Evolutionary conservation across 1,140 invertebrate genomes (phyloP).

Genomic region (Forficula auricularia): DNA sequence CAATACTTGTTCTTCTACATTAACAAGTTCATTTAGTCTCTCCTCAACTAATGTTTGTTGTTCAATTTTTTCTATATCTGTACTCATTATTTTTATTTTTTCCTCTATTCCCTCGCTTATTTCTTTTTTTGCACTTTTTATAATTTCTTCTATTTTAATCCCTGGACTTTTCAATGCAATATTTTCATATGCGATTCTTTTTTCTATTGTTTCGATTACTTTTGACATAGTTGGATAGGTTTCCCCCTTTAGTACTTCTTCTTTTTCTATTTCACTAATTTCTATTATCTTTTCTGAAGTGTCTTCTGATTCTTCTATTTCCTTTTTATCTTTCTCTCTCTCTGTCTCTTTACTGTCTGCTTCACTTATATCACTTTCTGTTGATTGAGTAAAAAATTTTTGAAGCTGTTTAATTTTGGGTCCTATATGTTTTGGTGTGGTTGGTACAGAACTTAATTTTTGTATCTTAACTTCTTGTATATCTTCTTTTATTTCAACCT

Average conservation of each 20-base stretch:
- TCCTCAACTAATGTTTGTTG: conserved; percentile 6
- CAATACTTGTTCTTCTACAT: conserved; percentile 7
- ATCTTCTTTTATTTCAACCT: not conserved
- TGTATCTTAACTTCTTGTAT: not conserved
- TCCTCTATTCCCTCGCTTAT: conserved; percentile 12
- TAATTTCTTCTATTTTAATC: conserved; percentile 9
- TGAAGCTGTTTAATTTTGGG: conserved; percentile 30
- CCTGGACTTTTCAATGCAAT: not conserved
- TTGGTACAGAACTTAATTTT: conserved; percentile 6
- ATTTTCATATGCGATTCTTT: conserved; percentile 12
- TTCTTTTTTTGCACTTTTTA: conserved; percentile 11
- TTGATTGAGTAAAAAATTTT: conserved; percentile 25
- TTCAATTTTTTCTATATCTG: not conserved
- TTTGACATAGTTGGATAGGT: conserved; percentile 14
- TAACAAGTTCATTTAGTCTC: conserved; percentile 15
- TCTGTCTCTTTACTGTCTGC: conserved; percentile 10
- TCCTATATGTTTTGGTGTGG: conserved; percentile 22
- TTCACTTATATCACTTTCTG: conserved; percentile 16
- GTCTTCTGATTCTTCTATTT: conserved; percentile 3
- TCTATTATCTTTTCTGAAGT: not conserved
- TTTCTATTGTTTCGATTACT: conserved; percentile 17
- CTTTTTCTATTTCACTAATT: conserved; percentile 5
- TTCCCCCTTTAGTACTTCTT: conserved; percentile 6
- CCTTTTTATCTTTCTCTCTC: conserved; percentile 1
- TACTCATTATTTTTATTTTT: not conserved